phyloP scores from a whole-genome alignment of 2,113 vertebrate species.

The Capreolus pygargus region DNA sequence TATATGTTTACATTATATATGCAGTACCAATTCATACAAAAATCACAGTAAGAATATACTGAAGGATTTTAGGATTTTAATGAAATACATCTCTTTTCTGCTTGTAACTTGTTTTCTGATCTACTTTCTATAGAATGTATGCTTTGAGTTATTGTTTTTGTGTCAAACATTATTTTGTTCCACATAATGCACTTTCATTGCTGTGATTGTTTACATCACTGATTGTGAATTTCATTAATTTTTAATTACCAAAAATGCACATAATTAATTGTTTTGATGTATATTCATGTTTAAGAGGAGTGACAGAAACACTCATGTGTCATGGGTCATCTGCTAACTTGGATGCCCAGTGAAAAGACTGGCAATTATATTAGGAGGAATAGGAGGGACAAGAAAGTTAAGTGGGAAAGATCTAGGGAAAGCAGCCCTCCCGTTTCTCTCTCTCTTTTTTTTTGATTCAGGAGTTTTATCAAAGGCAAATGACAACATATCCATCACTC shows the following conservation, averaged over 20 bases:
- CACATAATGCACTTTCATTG: not conserved
- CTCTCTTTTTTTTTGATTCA: not conserved
- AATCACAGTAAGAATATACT: not conserved
- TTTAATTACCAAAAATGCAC: not conserved
- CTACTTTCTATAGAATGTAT: not conserved
- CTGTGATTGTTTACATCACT: not conserved
- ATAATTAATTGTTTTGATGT: not conserved
- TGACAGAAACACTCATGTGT: not conserved
- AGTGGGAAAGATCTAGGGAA: not conserved
- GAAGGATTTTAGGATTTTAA: not conserved
- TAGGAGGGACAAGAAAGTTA: accelerated
- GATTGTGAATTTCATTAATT: not conserved
- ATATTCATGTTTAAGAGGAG: not conserved
- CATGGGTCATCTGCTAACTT: not conserved
- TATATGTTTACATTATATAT: not conserved
- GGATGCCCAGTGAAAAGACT: not conserved
- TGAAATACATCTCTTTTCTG: not conserved
- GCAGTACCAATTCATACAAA: not conserved
- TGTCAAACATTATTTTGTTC: not conserved
- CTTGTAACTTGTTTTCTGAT: not conserved
- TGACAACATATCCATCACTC: not conserved
- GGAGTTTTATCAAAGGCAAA: not conserved
- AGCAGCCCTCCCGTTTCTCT: not conserved
- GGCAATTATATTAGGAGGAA: not conserved
- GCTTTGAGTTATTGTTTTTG: not conserved